Base-by-base conservation (phyloP, 2,888 invertebrate species). In the Himalopsyche japonica region DNA sequence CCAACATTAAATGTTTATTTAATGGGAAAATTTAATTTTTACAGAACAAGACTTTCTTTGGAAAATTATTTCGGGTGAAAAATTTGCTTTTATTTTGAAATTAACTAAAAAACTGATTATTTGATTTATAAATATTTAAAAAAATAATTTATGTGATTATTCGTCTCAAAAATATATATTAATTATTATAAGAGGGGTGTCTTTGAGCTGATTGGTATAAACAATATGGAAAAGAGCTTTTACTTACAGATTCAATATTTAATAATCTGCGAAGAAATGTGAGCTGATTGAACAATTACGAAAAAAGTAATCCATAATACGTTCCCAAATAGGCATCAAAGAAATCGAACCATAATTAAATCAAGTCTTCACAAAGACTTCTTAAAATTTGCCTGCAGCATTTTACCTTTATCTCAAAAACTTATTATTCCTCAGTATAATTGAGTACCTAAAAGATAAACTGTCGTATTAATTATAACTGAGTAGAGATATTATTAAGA, bases 301-400 rank as follows among this genome's bases (percentile, higher is more conserved):
- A 70, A 70, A 70, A 70, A 70, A 70, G 27, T 70, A 27, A 70
- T 30, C 70, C 27, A 70, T 70, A 70, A 70, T 70, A 70, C 27
- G 24, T 27, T 27, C 70, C 70, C 70, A 70, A 70, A 70, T 70
- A 70, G 15, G 30, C 70, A 70, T 70, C 70, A 70, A 70, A 70
- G 70, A 70, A 70, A 70, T 70, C 70, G 70, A 70, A 70, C 70
- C 70, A 70, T 70, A 70, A 70, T 70, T 70, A 70, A 70, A 70
- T 70, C 70, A 70, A 70, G 70, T 70, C 64, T 64, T 64, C 12
- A 70, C 70, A 70, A 70, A 70, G 70, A 70, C 70, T 70, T 70
- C 70, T 70, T 70, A 70, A 70, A 70, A 12, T 70, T 70, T 30
- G 30, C 70, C 30, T 70, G 30, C 30, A 70, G 70, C 70, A 70